Evolutionary conservation across 2,888 invertebrate species (phyloP).

Genomic region (Ophonus ardosiacus): DNA sequence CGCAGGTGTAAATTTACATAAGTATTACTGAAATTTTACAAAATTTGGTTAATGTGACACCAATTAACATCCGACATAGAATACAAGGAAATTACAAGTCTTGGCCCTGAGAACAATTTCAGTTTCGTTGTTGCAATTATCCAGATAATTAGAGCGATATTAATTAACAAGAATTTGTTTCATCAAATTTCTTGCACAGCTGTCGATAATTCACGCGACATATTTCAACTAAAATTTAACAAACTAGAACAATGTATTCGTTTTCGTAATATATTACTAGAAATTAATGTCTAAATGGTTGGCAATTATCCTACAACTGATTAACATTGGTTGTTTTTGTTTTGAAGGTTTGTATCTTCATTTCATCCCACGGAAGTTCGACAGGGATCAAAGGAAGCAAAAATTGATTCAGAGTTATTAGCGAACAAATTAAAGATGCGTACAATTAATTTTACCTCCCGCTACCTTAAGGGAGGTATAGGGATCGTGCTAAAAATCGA

Average conservation of each 20-base stretch:
- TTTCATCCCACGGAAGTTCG: no score
- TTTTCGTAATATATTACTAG: neutral
- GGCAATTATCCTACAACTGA: no score
- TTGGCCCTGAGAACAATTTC: neutral
- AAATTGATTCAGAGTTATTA: no score
- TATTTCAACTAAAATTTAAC: neutral
- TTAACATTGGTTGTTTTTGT: no score
- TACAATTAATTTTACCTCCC: no score
- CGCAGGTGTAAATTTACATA: neutral
- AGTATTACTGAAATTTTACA: neutral
- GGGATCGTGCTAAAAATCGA: no score
- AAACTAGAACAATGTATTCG: no score
- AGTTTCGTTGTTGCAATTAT: slow-evolving; percentile 17
- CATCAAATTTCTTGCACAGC: slow-evolving; percentile 18
- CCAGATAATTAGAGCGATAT: slow-evolving; percentile 10
- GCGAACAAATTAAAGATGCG: no score
- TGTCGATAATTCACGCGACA: slow-evolving; percentile 13
- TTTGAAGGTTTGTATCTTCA: no score
- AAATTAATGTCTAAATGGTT: neutral
- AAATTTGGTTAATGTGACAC: neutral
- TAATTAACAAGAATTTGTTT: slow-evolving; percentile 11
- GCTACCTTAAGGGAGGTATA: no score
- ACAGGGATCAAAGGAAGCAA: no score
- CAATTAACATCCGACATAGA: neutral
- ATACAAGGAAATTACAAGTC: neutral